Evolutionary conservation across 2,888 invertebrate genomes (phyloP), one percentile per base, ranked within the genome.

Genomic region (Diarsia dahlii): DNA sequence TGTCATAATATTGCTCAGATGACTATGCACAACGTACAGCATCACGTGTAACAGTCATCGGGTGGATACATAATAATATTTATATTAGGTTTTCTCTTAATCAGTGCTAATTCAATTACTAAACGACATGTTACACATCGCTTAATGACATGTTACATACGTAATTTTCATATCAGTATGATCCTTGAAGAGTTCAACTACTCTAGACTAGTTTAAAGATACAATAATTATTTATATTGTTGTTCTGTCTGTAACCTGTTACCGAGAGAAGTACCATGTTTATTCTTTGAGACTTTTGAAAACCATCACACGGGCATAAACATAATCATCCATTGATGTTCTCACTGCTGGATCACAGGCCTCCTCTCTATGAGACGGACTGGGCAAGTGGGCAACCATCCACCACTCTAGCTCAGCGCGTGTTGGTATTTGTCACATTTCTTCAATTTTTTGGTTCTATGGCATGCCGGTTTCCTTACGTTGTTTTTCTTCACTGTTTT

Each of bases 61-160:
- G n/a, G 13, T 23, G 23, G 2, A 13, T 56, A 56, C 56, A 62
- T 62, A 39, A n/a, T 39, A n/a, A 62, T 45, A 34, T n/a, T 58
- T 58, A 58, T 28, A 46, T 2, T 13, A 54, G n/a, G 23, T 71
- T 23, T 67, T 34, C n/a, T 18, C 13, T 8, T 80, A 67, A 73
- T 56, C 0, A 74, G 20, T 64, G 20, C 56, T 81, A 74, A 81
- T 81, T 67, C 18, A 67, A 81, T 78, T 74, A 81, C 50, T 58
- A n/a, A n/a, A 46, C 10, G 18, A n/a, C n/a, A n/a, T n/a, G n/a
- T n/a, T n/a, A n/a, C n/a, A n/a, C n/a, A n/a, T n/a, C n/a, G 6
- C 54, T 6, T 23, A 23, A 65, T 20, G 8, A 48, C 13, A 52
- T 46, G 5, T 6, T 15, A 54, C 1, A 34, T 15, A 18, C 15